These are phyloP conservation scores for Leptopilina syphax DNA, from an alignment of 2,888 invertebrate genomes.

Conservation along the genomic window DNA sequence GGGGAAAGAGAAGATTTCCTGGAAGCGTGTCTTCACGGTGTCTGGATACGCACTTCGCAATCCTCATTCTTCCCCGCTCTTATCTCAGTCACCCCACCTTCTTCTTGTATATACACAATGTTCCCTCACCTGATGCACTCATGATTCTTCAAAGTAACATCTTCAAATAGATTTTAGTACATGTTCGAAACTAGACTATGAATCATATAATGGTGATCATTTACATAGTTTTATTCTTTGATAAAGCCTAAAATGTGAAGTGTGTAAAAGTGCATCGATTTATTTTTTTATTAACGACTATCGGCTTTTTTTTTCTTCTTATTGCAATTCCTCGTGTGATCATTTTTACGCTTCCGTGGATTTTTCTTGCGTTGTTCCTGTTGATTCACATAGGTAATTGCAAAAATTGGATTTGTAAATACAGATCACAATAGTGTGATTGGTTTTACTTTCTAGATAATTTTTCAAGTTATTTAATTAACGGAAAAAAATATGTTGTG, in stretches of 20 bases:
- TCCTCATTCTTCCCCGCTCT: constrained; percentile 60
- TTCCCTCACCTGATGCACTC: constrained; percentile 49
- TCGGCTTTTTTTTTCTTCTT: background rate
- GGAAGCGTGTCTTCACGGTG: constrained; percentile 75
- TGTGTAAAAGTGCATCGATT: constrained; percentile 3
- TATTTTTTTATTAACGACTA: constrained; percentile 3
- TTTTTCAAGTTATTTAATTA: background rate
- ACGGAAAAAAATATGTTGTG: background rate
- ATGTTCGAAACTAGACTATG: constrained; percentile 60
- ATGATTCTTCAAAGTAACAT: constrained; percentile 54
- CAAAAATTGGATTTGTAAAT: constrained; percentile 14
- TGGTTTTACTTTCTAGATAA: background rate
- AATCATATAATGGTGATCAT: constrained; percentile 38
- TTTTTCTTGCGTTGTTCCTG: constrained; percentile 30
- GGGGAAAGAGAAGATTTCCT: constrained; percentile 71
- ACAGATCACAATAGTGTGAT: background rate
- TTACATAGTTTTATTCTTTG: background rate
- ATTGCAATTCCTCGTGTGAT: constrained; percentile 34
- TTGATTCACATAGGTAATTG: constrained; percentile 44
- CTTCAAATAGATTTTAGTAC: constrained; percentile 58
- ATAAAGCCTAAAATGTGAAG: background rate
- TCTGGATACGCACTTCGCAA: constrained; percentile 73
- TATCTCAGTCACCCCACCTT: constrained; percentile 60
- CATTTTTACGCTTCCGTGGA: constrained; percentile 43
- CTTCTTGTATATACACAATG: constrained; percentile 51